Evolutionary conservation across 2,888 invertebrate species (phyloP).

Genomic region (Gnatocerus cornutus): DNA sequence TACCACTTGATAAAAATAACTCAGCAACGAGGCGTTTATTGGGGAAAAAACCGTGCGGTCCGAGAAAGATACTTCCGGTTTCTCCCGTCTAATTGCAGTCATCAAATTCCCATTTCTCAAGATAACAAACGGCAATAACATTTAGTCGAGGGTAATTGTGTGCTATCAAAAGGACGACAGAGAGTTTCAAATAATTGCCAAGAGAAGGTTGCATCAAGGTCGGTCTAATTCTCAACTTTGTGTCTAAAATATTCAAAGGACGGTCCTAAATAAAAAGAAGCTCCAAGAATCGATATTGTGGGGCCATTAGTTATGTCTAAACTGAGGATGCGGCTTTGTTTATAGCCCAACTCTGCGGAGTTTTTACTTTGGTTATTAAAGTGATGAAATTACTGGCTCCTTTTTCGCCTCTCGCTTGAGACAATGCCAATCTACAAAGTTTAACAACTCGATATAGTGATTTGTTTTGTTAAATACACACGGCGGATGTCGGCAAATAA

Average conservation of each 20-base stretch:
- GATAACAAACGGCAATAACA: conserved; percentile 54
- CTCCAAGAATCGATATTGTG: conserved; percentile 20
- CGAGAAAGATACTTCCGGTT: conserved; percentile 25
- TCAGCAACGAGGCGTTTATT: conserved; percentile 1
- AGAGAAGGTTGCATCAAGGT: conserved; percentile 24
- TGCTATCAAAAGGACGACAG: conserved; percentile 47
- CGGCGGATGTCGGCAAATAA: conserved; percentile 52
- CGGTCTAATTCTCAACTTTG: conserved; percentile 19
- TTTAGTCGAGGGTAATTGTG: conserved; percentile 50
- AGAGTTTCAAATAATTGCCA: conserved; percentile 48
- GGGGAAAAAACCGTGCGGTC: background rate
- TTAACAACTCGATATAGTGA: conserved; percentile 47
- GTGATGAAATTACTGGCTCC: conserved; percentile 12
- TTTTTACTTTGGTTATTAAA: conserved; percentile 21
- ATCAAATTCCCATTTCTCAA: conserved; percentile 55
- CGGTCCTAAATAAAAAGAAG: conserved; percentile 23
- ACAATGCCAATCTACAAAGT: conserved; percentile 43
- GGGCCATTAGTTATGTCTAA: conserved; percentile 24
- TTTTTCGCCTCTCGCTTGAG: conserved; percentile 2
- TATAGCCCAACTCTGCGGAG: conserved; percentile 8
- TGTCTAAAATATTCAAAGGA: conserved; percentile 22
- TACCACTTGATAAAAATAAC: conserved; percentile 25
- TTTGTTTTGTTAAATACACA: conserved; percentile 51
- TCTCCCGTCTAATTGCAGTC: conserved; percentile 50
- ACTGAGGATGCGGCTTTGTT: conserved; percentile 16